A percentile compares a stretch with the other conserved stretches of the same genome.
Evolutionary conservation across 2,888 invertebrate genomes (phyloP).

Genomic region (Lochmaea capreae): DNA sequence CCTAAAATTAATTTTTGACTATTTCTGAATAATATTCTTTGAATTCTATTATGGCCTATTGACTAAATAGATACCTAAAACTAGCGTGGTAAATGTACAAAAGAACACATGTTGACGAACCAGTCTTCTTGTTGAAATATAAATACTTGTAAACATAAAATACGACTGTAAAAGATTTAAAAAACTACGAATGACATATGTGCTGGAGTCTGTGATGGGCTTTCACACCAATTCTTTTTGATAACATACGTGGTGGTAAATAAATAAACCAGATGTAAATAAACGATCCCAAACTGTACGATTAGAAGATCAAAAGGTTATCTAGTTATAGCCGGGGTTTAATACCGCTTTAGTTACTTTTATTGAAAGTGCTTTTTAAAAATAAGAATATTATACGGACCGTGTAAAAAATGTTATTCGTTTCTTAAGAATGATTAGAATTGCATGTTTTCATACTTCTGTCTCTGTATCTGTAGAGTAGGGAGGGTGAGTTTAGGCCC

Average conservation of each 20-base stretch:
- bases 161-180: conserved; percentile 9
- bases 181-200: conserved; percentile 17
- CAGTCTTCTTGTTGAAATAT: conserved; percentile 20
- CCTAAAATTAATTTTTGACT: too few relatives aligned
- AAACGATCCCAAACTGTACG: not conserved
- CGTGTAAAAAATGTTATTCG: not conserved
- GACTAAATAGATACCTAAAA: not conserved
- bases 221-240: conserved; percentile 18
- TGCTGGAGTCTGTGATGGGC: not conserved
- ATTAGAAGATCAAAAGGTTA: not conserved
- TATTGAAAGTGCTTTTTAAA: not conserved
- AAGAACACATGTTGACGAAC: conserved; percentile 18
- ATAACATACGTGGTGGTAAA: conserved; percentile 6
- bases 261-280: conserved; percentile 16
- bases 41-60: not conserved
- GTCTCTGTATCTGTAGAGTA: too few relatives aligned
- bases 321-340: not conserved
- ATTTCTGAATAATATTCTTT: not conserved
- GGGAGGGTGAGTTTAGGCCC: too few relatives aligned
- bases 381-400: not conserved
- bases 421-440: too few relatives aligned
- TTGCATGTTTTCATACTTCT: too few relatives aligned
- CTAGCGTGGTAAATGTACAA: not conserved
- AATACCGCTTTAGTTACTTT: too few relatives aligned
- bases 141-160: conserved; percentile 15